Evolutionary conservation across 1,140 invertebrate species (phyloP), one percentile per base, ranked within the genome.

Genomic region (Sesamia nonagrioides): DNA sequence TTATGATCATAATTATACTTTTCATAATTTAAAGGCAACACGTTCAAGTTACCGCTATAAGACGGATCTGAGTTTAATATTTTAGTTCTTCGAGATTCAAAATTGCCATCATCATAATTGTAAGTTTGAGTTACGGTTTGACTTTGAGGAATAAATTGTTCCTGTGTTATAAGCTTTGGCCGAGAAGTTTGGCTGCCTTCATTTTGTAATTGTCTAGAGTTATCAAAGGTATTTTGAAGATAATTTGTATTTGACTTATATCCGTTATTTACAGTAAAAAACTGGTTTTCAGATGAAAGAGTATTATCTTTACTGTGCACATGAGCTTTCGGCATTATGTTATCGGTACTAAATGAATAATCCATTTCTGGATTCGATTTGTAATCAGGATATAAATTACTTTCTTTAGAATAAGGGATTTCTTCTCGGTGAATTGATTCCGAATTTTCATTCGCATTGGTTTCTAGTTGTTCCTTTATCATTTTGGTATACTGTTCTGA

Each of bases 401-500:
- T 37, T 18, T 60, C 50, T 71, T 35, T 42, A 6, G 11, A 42
- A n/a, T 50, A 27, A 17, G 35, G 45, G 18, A 1, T 61, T 35
- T 54, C 48, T 15, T 33, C 7, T 18, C 33, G 15, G 2, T 58
- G 17, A 11, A 27, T 18, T 9, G n/a, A 45, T 45, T 73, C 48
- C 18, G 17, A 15, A 45, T 56, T 66, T 54, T 56, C 8, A 15
- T 42, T 33, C 45, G 45, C 63, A 15, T 73, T 63, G 9, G 76
- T n/a, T 40, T 82, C 78, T 33, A 87, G 15, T 71, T 91, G 81
- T 63, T 86, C 82, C 56, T 87, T 80, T 60, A 94, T 86, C 88
- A 94, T 91, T 77, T 85, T 83, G 68, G 87, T 88, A 76, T 95
- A 95, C 69, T 95, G 90, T 50, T 90, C 88, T 56, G 90, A 88